Conservation (phyloP, 35 echinoderm and acorn worm genomes). For the Apostichopus japonicus region DNA sequence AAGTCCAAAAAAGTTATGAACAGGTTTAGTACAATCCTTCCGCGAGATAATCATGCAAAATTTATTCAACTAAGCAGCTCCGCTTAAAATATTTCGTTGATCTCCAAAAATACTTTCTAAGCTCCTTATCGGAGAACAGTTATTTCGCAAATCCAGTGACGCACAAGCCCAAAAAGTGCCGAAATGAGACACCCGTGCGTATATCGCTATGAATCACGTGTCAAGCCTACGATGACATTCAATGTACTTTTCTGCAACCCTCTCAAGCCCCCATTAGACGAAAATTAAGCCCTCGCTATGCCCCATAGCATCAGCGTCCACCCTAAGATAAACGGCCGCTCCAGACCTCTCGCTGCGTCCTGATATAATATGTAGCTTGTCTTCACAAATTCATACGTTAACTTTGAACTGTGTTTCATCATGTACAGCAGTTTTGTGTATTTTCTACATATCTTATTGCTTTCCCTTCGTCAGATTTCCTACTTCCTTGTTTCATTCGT, state of each 20-base stretch:
- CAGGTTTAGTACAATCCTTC: slow-evolving; percentile 33
- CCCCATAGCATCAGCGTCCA: slow-evolving; percentile 29
- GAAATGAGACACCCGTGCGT: slow-evolving; percentile 32
- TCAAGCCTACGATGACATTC: slow-evolving; percentile 22
- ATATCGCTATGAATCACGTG: slow-evolving; percentile 21
- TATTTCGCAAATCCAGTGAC: slow-evolving; percentile 28
- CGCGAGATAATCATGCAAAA: slow-evolving; percentile 30
- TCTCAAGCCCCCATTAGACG: slow-evolving; percentile 47
- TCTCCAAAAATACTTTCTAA: slow-evolving; percentile 40
- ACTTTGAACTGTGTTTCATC: slow-evolving; percentile 63
- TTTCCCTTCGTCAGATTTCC: slow-evolving; percentile 44
- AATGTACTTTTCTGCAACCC: slow-evolving; percentile 28
- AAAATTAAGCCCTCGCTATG: slow-evolving; percentile 46
- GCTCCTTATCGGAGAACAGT: not conserved
- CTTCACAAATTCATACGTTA: slow-evolving; percentile 24
- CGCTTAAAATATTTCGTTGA: slow-evolving; percentile 62
- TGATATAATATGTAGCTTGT: slow-evolving; percentile 26
- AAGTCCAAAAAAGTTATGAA: slow-evolving; percentile 5
- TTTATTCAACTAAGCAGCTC: slow-evolving; percentile 5
- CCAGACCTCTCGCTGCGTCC: slow-evolving; percentile 24
- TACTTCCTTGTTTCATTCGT: slow-evolving; percentile 61
- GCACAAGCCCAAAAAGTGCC: slow-evolving; percentile 61
- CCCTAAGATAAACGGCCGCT: slow-evolving; percentile 25
- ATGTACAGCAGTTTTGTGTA: slow-evolving; percentile 61
- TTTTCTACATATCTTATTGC: slow-evolving; percentile 45